phyloP scores from a whole-genome alignment of 2,113 vertebrate genomes.

The Chaetops frenatus region DNA sequence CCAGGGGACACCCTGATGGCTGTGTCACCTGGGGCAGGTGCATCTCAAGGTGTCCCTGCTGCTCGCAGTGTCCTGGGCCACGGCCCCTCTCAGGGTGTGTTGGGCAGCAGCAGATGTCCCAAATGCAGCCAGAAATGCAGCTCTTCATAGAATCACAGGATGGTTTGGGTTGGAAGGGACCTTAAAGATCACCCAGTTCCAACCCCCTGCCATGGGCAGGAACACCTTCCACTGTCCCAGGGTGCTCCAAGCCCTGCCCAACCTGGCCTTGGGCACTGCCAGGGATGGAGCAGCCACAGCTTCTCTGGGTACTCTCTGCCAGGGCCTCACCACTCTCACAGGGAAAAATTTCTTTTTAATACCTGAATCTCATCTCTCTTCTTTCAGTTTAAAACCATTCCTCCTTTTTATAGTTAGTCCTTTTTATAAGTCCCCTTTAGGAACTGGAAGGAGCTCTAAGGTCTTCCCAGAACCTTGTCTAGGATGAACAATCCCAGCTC shows the following conservation, averaged over 20 bases:
- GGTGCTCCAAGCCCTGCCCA: not conserved
- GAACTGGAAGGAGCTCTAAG: not conserved
- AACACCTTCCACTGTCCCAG: not conserved
- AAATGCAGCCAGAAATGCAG: not conserved
- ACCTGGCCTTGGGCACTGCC: fast-evolving
- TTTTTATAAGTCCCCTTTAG: not conserved
- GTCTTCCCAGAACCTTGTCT: not conserved
- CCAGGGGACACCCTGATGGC: not conserved
- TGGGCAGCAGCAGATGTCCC: not conserved
- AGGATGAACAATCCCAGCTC: not conserved
- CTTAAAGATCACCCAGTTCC: not conserved
- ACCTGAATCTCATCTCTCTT: not conserved
- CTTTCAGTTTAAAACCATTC: not conserved
- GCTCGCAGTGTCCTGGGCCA: fast-evolving
- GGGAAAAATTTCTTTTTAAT: not conserved
- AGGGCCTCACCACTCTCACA: not conserved
- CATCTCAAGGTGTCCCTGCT: not conserved
- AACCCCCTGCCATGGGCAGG: too few species aligned
- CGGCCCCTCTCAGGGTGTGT: not conserved
- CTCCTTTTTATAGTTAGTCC: not conserved
- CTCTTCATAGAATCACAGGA: not conserved
- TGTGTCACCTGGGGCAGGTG: fast-evolving
- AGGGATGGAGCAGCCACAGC: not conserved
- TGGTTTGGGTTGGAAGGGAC: not conserved
- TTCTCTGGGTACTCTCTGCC: not conserved